Percentiles rank a stretch among this genome's conserved stretches.
Conservation (phyloP, 2,888 invertebrate species). For the Ophion obscuratus region DNA sequence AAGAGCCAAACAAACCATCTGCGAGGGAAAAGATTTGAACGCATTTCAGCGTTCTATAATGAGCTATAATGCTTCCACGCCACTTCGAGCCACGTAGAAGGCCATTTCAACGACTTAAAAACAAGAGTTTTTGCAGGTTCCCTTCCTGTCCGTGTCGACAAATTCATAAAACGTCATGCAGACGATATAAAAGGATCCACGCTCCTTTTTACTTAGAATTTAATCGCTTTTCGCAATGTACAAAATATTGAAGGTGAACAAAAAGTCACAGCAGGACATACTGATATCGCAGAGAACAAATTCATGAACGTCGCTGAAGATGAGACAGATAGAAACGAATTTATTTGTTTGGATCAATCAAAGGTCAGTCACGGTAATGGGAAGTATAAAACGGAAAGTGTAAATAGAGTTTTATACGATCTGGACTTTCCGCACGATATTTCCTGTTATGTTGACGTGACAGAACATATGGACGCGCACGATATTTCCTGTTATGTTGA, state of each 20-base stretch:
- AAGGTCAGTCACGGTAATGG: too few relatives aligned
- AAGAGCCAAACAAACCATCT: constrained; percentile 7
- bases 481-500: not conserved
- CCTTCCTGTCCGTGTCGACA: constrained; percentile 1
- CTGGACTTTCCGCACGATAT: not conserved
- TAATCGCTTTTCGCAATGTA: not conserved
- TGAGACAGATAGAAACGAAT: too few relatives aligned
- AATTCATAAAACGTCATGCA: not conserved
- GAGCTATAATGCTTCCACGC: too few relatives aligned
- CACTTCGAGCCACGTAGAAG: too few relatives aligned
- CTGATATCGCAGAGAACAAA: too few relatives aligned
- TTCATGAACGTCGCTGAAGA: too few relatives aligned
- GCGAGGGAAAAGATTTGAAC: constrained; percentile 23
- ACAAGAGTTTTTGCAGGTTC: too few relatives aligned
- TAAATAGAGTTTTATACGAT: not conserved
- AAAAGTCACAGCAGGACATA: not conserved
- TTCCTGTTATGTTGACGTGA: too few relatives aligned
- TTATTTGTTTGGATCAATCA: too few relatives aligned
- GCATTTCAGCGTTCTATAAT: constrained; percentile 14
- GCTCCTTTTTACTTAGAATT: not conserved
- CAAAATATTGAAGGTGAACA: not conserved
- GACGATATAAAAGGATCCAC: constrained; percentile 26
- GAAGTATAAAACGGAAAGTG: too few relatives aligned
- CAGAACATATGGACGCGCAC: too few relatives aligned
- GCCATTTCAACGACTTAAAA: too few relatives aligned